A percentile compares a stretch with the other conserved stretches of the same genome.
phyloP scores from a whole-genome alignment of 1,140 invertebrate species.

The Drosophila serrata region DNA sequence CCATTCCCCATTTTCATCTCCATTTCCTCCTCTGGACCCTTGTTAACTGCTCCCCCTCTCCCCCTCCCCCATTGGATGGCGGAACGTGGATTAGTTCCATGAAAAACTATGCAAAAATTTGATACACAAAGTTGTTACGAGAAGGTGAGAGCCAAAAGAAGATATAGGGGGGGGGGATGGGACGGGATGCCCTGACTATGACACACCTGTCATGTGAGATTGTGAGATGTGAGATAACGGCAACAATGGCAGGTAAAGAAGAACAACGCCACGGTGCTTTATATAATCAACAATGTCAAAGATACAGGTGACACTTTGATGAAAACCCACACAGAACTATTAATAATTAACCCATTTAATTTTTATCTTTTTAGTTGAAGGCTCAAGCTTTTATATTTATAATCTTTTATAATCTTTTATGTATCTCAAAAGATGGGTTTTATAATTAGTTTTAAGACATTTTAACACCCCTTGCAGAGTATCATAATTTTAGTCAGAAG shows the following conservation, averaged over 20 bases:
- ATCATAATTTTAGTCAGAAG: too few species aligned
- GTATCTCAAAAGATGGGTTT: neutral
- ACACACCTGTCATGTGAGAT: constrained; percentile 47
- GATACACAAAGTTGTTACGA: constrained; percentile 49
- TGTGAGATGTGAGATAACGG: constrained; percentile 20
- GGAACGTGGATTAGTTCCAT: constrained; percentile 52
- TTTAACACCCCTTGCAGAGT: too few species aligned
- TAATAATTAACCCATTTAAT: constrained; percentile 1
- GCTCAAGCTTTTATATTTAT: too few species aligned
- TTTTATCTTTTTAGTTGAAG: too few species aligned
- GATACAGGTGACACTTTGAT: constrained; percentile 21
- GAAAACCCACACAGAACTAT: too few species aligned
- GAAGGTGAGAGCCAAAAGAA: too few species aligned
- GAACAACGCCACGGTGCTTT: constrained; percentile 12
- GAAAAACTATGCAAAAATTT: constrained; percentile 67
- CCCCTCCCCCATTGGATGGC: neutral
- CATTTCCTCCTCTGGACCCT: constrained; percentile 6
- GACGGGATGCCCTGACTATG: constrained; percentile 34
- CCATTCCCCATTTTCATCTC: neutral
- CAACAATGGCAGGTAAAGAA: constrained; percentile 34
- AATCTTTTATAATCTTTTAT: too few species aligned
- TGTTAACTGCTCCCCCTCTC: constrained; percentile 7
- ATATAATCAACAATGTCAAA: constrained; percentile 39
- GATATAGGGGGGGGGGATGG: neutral
- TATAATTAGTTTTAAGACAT: neutral